These are phyloP conservation scores for Haemorhous mexicanus DNA, from an alignment of 2,113 vertebrate genomes.

Conservation along the genomic window DNA sequence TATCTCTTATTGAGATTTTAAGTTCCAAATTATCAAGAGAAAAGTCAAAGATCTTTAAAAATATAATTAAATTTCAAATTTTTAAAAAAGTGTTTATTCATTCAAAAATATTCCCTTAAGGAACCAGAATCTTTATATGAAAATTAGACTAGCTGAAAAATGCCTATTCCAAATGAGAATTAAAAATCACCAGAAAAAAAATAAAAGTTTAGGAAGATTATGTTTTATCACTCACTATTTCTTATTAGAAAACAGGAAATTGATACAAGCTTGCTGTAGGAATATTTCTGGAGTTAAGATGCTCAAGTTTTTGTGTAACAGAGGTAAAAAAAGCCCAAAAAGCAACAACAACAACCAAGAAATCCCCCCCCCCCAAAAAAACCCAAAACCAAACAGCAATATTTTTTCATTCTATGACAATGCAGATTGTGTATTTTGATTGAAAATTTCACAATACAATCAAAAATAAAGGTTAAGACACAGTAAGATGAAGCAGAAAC, in stretches of 20 bases:
- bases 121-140: neutral
- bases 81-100: neutral
- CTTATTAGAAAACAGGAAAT: neutral
- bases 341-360: neutral
- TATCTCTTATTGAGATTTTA: neutral
- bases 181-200: neutral
- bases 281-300: neutral
- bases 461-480: neutral
- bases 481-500: neutral
- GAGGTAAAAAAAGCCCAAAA: neutral
- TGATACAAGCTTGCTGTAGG: neutral
- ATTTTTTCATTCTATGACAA: neutral
- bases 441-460: neutral
- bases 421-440: neutral
- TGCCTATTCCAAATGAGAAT: neutral
- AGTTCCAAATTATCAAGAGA: neutral
- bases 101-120: neutral
- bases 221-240: neutral
- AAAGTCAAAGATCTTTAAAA: neutral
- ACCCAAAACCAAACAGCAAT: neutral
- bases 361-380: neutral
- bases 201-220: neutral
- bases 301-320: neutral
- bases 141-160: neutral
- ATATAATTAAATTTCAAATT: neutral